Evolutionary conservation across 2,888 invertebrate genomes (phyloP).

Genomic region (Psylliodes chrysocephalus): DNA sequence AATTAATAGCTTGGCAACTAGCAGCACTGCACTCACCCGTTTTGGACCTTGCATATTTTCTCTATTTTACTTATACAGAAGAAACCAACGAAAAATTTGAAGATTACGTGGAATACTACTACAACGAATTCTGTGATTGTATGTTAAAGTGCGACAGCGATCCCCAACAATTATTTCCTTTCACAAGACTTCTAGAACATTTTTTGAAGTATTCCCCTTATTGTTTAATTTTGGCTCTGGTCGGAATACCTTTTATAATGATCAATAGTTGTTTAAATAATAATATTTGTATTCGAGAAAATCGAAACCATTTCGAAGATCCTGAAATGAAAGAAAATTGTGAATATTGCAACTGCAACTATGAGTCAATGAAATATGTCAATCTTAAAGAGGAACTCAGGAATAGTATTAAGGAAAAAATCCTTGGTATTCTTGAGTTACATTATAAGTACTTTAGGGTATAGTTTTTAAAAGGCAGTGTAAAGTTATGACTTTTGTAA

Average conservation of each 20-base stretch:
- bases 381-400: constrained; percentile 5
- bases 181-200: constrained; percentile 20
- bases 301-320: background rate
- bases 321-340: background rate
- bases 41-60: constrained; percentile 20
- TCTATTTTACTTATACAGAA: constrained; percentile 24
- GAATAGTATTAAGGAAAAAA: constrained; percentile 1
- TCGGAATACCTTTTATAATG: constrained; percentile 17
- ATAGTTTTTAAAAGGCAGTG: background rate
- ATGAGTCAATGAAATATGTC: background rate
- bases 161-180: constrained; percentile 19
- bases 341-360: background rate
- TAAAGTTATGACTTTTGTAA: too few relatives aligned
- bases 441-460: constrained; percentile 25
- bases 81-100: constrained; percentile 15
- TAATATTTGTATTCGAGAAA: background rate
- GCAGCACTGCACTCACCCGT: constrained; percentile 28
- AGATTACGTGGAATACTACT: constrained; percentile 23
- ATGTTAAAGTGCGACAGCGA: background rate
- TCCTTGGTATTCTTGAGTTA: constrained; percentile 21
- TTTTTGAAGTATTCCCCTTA: constrained; percentile 10
- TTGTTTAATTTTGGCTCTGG: constrained; percentile 16
- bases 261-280: background rate
- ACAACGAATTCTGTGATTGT: constrained; percentile 3
- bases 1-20: constrained; percentile 25